Base-by-base conservation (phyloP, 2,797 vertebrate species). In the Rhinophrynus dorsalis region DNA sequence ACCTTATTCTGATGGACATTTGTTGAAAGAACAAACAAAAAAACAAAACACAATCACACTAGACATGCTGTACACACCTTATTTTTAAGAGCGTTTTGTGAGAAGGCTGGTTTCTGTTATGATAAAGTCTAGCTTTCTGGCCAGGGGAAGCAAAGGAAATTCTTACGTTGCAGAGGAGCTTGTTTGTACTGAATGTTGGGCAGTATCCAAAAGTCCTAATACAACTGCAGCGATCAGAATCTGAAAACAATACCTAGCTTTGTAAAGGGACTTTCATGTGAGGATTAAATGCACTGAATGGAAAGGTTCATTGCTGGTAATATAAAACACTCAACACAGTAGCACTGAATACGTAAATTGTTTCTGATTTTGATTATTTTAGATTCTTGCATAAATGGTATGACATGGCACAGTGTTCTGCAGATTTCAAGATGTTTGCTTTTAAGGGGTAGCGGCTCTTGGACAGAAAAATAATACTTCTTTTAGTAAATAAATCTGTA, bases 131-230 rank as follows among this genome's bases (percentile, higher is more conserved):
- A 13, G 10, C n/a, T 48, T 62, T 63, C 51, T 50, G 42, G 60
- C 51, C 30, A 48, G 29, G 29, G 59, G 67, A 77, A 70, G 59
- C 68, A 77, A 38, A 78, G 81, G 80, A 79, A 81, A 80, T 63
- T 77, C 75, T 80, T 75, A 80, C 27, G 66, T 72, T 79, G 68
- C 77, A 62, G 78, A 80, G 76, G 78, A 81, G 75, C 1, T 1
- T 80, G 78, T 82, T 84, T 82, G 76, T 81, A 68, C 75, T 48
- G 51, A 69, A 76, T 56, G 4, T 56, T 85, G 79, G 79, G 37
- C n/a, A 8, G 33, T 1, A 13, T 74, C 80, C 82, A 85, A 68
- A 73, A 54, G 50, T 63, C 50, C 68, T 70, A 76, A 54, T 32
- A 51, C 56, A 68, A 27, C 74, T 64, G 42, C 32, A 32, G 61